Conservation (phyloP, 2,797 vertebrate species). For the Erpetoichthys calabaricus region DNA sequence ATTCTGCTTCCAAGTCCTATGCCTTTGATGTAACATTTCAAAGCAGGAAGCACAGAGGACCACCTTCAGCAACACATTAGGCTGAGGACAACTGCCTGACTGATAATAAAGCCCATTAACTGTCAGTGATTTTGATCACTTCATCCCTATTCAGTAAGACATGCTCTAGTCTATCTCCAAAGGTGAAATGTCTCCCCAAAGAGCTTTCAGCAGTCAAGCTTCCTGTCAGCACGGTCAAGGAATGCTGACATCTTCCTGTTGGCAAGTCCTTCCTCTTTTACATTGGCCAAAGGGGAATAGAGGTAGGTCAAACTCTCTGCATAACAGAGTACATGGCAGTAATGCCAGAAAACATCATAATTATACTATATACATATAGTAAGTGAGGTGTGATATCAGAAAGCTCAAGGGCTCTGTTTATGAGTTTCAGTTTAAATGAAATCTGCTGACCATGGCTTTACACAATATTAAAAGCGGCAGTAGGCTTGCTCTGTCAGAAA, state of each 20-base stretch:
- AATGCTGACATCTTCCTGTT: slow-evolving; percentile 49
- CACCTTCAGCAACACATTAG: background rate
- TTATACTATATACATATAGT: no score
- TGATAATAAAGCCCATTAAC: slow-evolving; percentile 40
- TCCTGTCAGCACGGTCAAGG: slow-evolving; percentile 39
- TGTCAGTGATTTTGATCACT: slow-evolving; percentile 40
- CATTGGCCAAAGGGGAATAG: slow-evolving; percentile 39
- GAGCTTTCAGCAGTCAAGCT: slow-evolving; percentile 35
- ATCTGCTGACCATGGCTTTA: no score
- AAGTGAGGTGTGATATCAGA: slow-evolving; percentile 2
- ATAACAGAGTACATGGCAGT: no score
- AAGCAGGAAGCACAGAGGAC: slow-evolving; percentile 12
- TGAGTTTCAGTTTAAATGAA: slow-evolving; percentile 20
- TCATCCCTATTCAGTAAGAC: slow-evolving; percentile 34
- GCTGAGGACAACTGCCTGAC: slow-evolving; percentile 26
- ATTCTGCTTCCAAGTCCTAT: background rate
- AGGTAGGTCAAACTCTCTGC: slow-evolving; percentile 18
- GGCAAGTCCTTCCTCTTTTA: slow-evolving; percentile 27
- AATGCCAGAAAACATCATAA: no score
- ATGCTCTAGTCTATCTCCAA: slow-evolving; percentile 14
- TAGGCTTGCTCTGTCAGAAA: no score
- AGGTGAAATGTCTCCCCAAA: slow-evolving; percentile 32
- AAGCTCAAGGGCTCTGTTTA: slow-evolving; percentile 34
- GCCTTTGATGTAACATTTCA: background rate
- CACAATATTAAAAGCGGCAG: no score